Evolutionary conservation across 2,888 invertebrate genomes (phyloP).

Genomic region (Ephialtes manifestator): DNA sequence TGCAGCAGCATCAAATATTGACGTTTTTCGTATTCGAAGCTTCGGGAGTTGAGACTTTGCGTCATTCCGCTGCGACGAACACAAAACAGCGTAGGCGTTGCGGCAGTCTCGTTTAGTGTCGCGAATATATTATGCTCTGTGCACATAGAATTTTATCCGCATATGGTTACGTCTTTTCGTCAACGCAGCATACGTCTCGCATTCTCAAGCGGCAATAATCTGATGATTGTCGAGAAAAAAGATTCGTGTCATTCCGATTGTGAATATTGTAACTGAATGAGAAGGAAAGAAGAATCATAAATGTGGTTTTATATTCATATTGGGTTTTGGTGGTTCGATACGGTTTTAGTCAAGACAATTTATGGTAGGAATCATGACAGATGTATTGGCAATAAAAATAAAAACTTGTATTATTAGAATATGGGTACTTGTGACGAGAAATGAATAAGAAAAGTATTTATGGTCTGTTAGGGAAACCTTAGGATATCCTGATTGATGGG

Average conservation of each 20-base stretch:
- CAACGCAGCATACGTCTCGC: conserved; percentile 28
- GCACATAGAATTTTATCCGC: conserved; percentile 9
- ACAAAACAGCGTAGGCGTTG: conserved; percentile 11
- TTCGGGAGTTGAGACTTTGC: conserved; percentile 24
- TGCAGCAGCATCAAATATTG: conserved; percentile 44
- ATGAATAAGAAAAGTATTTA: too few species aligned
- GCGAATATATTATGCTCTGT: conserved; percentile 11
- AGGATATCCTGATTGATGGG: too few species aligned
- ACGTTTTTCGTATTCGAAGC: conserved; percentile 35
- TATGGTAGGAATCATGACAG: too few species aligned
- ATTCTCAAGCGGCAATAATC: conserved; percentile 3
- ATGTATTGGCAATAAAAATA: too few species aligned
- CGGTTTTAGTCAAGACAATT: too few species aligned
- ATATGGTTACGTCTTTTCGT: conserved; percentile 14
- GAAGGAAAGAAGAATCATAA: background rate
- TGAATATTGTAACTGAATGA: background rate
- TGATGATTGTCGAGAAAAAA: background rate
- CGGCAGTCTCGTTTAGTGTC: conserved; percentile 23
- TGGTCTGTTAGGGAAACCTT: too few species aligned
- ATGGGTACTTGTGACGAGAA: too few species aligned
- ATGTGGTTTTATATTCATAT: too few species aligned
- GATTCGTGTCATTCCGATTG: background rate
- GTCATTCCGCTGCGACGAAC: conserved; percentile 21
- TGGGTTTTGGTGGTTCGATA: too few species aligned
- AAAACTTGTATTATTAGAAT: too few species aligned